phyloP scores from a whole-genome alignment of 2,888 invertebrate species.

The Agrotis ipsilon region DNA sequence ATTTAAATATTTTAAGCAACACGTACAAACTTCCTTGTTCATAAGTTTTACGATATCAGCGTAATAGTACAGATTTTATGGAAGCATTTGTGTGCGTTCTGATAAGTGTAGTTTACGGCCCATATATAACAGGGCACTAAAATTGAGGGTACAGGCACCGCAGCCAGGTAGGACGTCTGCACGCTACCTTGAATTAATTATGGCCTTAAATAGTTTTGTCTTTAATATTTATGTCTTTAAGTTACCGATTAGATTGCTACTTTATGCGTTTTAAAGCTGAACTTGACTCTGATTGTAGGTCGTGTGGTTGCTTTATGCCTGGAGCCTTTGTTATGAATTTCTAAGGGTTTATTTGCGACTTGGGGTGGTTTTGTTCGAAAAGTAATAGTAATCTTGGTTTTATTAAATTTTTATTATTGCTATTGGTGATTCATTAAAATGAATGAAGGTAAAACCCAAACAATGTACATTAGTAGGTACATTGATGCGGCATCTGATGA shows the following conservation, averaged over 20 bases:
- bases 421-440: too few species aligned
- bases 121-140: conserved; percentile 81
- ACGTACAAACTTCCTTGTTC: conserved; percentile 34
- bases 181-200: conserved; percentile 72
- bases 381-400: neutral
- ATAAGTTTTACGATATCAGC: conserved; percentile 53
- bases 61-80: conserved; percentile 73
- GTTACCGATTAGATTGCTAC: conserved; percentile 50
- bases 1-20: conserved; percentile 10
- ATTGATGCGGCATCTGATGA: too few species aligned
- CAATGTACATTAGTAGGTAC: too few species aligned
- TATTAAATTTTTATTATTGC: too few species aligned
- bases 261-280: conserved; percentile 43
- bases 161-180: conserved; percentile 64
- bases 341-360: conserved; percentile 18
- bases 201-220: conserved; percentile 50
- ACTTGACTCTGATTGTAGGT: conserved; percentile 32
- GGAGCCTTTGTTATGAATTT: conserved; percentile 18
- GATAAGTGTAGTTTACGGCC: conserved; percentile 86
- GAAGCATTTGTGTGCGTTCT: conserved; percentile 78
- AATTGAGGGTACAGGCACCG: conserved; percentile 75
- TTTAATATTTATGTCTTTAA: conserved; percentile 47
- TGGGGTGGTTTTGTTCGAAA: conserved; percentile 14
- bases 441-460: too few species aligned
- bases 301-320: conserved; percentile 20